Evolutionary conservation across 1,140 invertebrate genomes (phyloP).

Genomic region (Mycetomoellerius zeteki): DNA sequence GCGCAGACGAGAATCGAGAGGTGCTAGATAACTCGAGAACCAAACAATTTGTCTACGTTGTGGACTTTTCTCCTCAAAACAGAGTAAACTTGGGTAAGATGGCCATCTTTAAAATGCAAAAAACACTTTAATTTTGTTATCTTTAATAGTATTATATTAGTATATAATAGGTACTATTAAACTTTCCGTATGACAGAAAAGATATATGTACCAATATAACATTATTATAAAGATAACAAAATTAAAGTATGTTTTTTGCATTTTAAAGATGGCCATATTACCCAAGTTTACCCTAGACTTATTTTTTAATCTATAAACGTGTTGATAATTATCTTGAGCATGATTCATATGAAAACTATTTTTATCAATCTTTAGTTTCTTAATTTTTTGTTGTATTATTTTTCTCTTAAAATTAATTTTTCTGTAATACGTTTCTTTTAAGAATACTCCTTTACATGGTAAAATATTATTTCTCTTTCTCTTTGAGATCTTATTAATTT

Average conservation of each 20-base stretch:
- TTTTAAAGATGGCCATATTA: no score
- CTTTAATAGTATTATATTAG: no score
- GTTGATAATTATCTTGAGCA: background rate
- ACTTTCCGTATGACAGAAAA: no score
- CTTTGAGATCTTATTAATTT: conserved; percentile 21
- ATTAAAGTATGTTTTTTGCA: background rate
- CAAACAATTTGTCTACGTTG: background rate
- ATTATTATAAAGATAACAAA: no score
- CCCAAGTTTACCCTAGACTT: background rate
- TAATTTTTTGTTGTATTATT: background rate
- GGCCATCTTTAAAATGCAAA: no score
- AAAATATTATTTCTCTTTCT: conserved; percentile 13
- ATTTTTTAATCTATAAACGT: background rate
- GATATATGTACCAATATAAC: no score
- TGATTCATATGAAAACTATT: background rate
- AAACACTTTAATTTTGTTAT: no score
- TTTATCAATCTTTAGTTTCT: background rate
- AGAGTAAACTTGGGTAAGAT: background rate
- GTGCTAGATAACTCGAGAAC: background rate
- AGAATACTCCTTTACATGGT: background rate
- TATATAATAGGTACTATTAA: no score
- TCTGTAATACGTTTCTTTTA: background rate
- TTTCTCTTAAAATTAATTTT: background rate
- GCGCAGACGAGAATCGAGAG: background rate
- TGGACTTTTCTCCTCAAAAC: background rate